Percentiles rank a stretch among this genome's conserved stretches.
phyloP scores from a whole-genome alignment of 2,113 vertebrate species.

The Tylochromis polylepis region DNA sequence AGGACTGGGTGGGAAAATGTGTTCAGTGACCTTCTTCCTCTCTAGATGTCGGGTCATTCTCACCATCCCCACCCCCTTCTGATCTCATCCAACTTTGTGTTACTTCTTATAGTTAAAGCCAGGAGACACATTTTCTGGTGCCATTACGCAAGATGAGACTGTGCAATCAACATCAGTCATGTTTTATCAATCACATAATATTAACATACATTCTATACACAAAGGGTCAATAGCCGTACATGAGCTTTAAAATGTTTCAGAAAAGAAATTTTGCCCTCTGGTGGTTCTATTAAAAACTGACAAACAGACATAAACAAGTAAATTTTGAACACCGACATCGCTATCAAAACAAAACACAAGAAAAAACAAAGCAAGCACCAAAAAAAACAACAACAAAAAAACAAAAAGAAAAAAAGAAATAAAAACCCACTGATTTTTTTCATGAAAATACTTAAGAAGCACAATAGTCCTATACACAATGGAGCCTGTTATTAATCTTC shows the following conservation, averaged over 20 bases:
- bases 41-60: constrained; percentile 49
- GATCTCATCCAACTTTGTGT: constrained; percentile 19
- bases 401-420: not conserved
- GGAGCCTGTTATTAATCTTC: not conserved
- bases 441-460: not conserved
- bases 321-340: rapidly evolving
- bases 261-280: constrained; percentile 44
- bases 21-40: constrained; percentile 62
- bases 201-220: not conserved
- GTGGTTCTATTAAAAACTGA: not conserved
- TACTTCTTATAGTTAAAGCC: not conserved
- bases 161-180: not conserved
- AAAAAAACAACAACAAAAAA: too few relatives aligned
- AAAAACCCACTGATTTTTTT: not conserved
- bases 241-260: not conserved
- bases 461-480: not conserved
- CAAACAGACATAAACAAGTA: not conserved
- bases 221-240: not conserved
- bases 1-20: constrained; percentile 52
- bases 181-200: not conserved
- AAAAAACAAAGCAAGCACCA: not conserved
- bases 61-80: constrained; percentile 16
- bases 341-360: not conserved
- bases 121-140: not conserved
- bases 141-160: not conserved